Percentiles rank a stretch among this genome's conserved stretches.
Evolutionary conservation across 2,888 invertebrate species (phyloP).

Genomic region (Malthinus flaveolus): DNA sequence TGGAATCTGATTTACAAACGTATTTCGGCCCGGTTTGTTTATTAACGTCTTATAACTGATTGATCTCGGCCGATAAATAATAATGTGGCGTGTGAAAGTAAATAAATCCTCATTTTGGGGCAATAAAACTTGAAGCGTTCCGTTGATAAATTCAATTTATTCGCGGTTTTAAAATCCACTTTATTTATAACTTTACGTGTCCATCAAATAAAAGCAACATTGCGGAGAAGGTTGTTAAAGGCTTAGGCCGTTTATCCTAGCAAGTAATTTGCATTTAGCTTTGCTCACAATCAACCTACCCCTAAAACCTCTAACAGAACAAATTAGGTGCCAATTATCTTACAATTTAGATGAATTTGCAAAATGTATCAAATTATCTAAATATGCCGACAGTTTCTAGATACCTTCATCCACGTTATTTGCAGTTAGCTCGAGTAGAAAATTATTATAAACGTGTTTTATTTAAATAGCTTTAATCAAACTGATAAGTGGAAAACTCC

Average conservation of each 20-base stretch:
- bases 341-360: slow-evolving; percentile 23
- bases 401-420: slow-evolving; percentile 4
- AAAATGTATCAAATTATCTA: slow-evolving; percentile 24
- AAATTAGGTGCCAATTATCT: slow-evolving; percentile 30
- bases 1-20: too few species aligned
- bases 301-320: slow-evolving; percentile 29
- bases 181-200: slow-evolving; percentile 3
- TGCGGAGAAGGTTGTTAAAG: slow-evolving; percentile 18
- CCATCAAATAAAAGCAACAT: slow-evolving; percentile 4
- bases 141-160: too few species aligned
- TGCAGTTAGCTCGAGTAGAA: slow-evolving; percentile 1
- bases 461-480: slow-evolving; percentile 1
- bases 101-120: neutral
- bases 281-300: slow-evolving; percentile 23
- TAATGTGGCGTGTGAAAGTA: neutral
- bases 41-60: too few species aligned
- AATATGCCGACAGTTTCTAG: slow-evolving; percentile 3
- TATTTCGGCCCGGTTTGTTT: too few species aligned
- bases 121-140: neutral
- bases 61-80: slow-evolving; percentile 11
- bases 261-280: slow-evolving; percentile 29
- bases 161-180: too few species aligned
- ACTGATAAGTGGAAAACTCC: slow-evolving; percentile 2
- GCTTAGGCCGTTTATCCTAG: slow-evolving; percentile 26
- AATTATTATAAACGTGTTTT: slow-evolving; percentile 2